Evolutionary conservation across 2,797 vertebrate genomes (phyloP), one percentile per base, ranked within the genome.

Genomic region (Scomberomorus guttatus): DNA sequence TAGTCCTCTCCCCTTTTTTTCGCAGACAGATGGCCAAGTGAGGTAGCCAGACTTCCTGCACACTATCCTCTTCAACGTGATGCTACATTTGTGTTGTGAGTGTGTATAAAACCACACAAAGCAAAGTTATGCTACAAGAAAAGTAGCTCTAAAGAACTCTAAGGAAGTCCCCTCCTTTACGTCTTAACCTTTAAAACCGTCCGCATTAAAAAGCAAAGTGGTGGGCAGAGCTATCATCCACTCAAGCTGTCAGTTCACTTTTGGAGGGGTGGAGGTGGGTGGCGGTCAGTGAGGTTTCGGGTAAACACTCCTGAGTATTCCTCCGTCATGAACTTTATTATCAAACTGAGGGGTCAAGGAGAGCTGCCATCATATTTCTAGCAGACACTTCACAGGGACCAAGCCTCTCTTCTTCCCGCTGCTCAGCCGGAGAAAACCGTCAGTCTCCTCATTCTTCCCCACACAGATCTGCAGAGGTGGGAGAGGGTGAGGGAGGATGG

Each of bases 361-460:
- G 68, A 80, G 46, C 67, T 1, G 72, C 32, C 8, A 11, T 98
- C 96, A 98, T 80, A 97, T 96, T 92, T 97, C 96, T 0, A 95
- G 88, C 76, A 98, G 91, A 71, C 82, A 91, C 15, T 92, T 92
- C 6, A 89, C 90, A 13, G 97, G 96, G 71, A 98, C 96, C 87
- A 96, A 81, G 64, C 97, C 97, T 75, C 96, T 89, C 84, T 97
- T 98, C 93, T 96, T 98, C 60, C 97, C 97, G 1, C 97, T 97
- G 89, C 94, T 97, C 77, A 98, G 94, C 22, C 95, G 96, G 55
- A 97, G 81, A 83, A 96, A 97, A 18, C 93, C 96, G 1, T 96
- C 96, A 1, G 52, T 87, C 65, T 97, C 96, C 79, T 96, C 96
- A 10, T 91, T 92, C 86, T 96, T 97, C 75, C 95, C 96, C 63